Percentiles rank a stretch among this genome's conserved stretches.
Evolutionary conservation across 2,888 invertebrate genomes (phyloP).

Genomic region (Seira musarum): DNA sequence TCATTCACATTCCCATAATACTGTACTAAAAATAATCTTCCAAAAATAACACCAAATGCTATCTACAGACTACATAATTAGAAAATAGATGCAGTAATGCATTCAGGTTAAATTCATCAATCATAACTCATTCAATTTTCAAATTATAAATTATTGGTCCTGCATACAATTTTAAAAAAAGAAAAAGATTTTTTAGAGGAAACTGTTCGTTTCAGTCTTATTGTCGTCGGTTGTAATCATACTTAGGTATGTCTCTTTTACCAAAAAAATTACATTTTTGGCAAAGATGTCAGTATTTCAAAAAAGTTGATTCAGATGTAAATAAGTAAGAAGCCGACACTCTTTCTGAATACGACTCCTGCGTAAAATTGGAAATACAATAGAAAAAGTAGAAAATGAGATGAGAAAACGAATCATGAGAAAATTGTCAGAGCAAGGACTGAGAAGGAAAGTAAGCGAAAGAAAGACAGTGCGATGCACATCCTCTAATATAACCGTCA

Average conservation of each 20-base stretch:
- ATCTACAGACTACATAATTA: no score
- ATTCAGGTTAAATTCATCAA: not conserved
- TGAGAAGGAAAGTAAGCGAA: no score
- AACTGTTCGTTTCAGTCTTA: no score
- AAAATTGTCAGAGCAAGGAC: not conserved
- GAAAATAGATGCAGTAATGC: no score
- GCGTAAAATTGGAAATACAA: not conserved
- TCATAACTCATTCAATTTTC: constrained; percentile 3
- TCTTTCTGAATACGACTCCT: not conserved
- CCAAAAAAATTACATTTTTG: not conserved
- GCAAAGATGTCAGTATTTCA: not conserved
- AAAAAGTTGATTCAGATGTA: not conserved
- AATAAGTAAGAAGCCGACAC: not conserved
- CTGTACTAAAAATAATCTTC: no score
- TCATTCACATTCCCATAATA: no score
- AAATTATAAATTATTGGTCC: not conserved
- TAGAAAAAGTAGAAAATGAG: not conserved
- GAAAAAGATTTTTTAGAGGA: no score
- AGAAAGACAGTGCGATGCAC: not conserved
- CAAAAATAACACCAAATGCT: no score
- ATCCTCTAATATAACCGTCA: not conserved
- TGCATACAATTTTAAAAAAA: not conserved
- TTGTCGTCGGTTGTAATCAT: no score
- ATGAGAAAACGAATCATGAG: not conserved
- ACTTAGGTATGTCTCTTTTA: no score